These are phyloP conservation scores for Aplocera efformata DNA, from an alignment of 2,888 invertebrate genomes.

Conservation along the genomic window DNA sequence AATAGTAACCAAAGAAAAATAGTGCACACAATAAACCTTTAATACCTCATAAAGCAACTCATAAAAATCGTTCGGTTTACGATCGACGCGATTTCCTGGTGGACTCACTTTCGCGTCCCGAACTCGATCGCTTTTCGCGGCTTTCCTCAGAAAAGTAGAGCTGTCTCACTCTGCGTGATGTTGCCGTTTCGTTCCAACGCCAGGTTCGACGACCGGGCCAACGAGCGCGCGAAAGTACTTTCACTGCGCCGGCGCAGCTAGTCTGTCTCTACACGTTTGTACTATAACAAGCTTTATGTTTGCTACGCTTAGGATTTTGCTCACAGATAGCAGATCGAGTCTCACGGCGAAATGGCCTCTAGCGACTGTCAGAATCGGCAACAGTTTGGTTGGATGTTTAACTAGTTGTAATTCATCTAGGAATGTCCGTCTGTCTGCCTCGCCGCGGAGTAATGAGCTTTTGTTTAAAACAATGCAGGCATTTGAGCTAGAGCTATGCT, in stretches of 20 bases:
- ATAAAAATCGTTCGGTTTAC: slow-evolving; percentile 66
- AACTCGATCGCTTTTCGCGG: slow-evolving; percentile 60
- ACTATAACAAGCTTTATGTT: slow-evolving; percentile 59
- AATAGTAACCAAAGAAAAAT: slow-evolving; percentile 39
- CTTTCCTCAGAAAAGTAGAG: slow-evolving; percentile 63
- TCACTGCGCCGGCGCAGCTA: slow-evolving; percentile 72
- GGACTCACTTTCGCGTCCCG: slow-evolving; percentile 63
- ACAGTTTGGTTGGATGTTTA: slow-evolving; percentile 43
- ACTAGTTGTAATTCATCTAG: slow-evolving; percentile 63
- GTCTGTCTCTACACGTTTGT: slow-evolving; percentile 56
- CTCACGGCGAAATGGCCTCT: slow-evolving; percentile 55
- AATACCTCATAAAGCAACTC: slow-evolving; percentile 60
- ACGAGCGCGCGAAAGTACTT: slow-evolving; percentile 79
- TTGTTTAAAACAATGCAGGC: slow-evolving; percentile 29
- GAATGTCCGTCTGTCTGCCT: slow-evolving; percentile 48
- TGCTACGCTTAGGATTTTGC: slow-evolving; percentile 43
- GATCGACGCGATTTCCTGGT: slow-evolving; percentile 65
- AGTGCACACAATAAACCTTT: slow-evolving; percentile 51
- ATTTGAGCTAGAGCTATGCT: too few species aligned
- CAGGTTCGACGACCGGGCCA: slow-evolving; percentile 75
- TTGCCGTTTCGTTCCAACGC: slow-evolving; percentile 44
- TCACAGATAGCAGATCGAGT: slow-evolving; percentile 40
- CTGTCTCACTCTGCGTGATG: slow-evolving; percentile 46
- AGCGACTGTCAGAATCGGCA: slow-evolving; percentile 34
- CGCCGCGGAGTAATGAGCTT: slow-evolving; percentile 31